These are phyloP conservation scores for Chydorus sphaericus DNA, from an alignment of 2,888 invertebrate species.

Conservation along the genomic window DNA sequence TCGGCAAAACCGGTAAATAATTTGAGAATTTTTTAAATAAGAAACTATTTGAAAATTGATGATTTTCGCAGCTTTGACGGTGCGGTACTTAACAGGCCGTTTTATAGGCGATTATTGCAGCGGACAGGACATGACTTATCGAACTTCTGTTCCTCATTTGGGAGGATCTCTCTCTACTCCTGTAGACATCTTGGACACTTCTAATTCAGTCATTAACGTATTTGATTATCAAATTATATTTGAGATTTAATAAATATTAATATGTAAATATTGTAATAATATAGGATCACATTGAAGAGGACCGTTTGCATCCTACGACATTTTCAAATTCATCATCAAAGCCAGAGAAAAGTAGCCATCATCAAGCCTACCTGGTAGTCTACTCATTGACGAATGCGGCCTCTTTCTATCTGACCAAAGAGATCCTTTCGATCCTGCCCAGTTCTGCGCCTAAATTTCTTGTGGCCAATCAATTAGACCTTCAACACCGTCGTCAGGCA, in stretches of 20 bases:
- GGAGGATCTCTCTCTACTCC: neutral
- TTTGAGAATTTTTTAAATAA: neutral
- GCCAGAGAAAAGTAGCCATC: no score
- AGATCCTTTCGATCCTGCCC: neutral
- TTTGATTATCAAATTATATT: no score
- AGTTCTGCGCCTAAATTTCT: neutral
- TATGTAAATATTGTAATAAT: no score
- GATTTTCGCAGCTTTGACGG: neutral
- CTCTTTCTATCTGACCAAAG: neutral
- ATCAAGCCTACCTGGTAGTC: constrained; percentile 10
- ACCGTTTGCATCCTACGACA: no score
- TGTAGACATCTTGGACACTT: constrained; percentile 6
- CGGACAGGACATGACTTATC: constrained; percentile 8
- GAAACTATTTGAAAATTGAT: neutral
- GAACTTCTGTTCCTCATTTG: neutral
- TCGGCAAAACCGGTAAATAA: constrained; percentile 8
- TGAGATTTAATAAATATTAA: no score
- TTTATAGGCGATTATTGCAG: constrained; percentile 8
- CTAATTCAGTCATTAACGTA: no score
- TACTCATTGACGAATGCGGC: constrained; percentile 5
- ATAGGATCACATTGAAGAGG: no score
- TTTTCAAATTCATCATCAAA: no score
- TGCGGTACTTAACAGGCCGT: constrained; percentile 4
- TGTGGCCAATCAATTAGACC: constrained; percentile 5
- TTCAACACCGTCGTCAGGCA: constrained; percentile 10